phyloP scores from a whole-genome alignment of 1,140 invertebrate species.

The Gryllus bimaculatus region DNA sequence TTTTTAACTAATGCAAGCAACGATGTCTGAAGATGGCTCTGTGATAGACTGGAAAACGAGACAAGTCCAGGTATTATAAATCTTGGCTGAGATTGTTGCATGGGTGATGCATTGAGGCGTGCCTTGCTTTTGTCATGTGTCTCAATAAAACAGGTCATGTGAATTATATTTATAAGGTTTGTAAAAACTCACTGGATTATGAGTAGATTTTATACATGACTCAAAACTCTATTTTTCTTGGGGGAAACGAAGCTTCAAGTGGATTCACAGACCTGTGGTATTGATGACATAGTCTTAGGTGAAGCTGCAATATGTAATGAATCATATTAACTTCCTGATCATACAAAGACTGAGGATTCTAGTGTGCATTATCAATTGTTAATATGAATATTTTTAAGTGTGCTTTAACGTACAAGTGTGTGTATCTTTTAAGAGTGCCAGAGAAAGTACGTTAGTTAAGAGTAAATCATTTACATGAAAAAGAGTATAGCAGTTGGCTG shows the following conservation, averaged over 20 bases:
- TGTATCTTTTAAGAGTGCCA: not conserved
- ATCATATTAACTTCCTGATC: not conserved
- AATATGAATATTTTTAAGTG: not conserved
- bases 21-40: not conserved
- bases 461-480: not conserved
- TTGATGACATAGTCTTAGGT: not conserved
- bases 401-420: not conserved
- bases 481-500: too few species aligned
- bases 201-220: not conserved
- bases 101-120: not conserved
- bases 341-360: not conserved
- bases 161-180: not conserved
- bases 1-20: not conserved
- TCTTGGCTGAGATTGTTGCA: not conserved
- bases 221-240: not conserved
- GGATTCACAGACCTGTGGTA: not conserved
- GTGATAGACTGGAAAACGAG: not conserved
- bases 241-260: not conserved
- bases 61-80: not conserved
- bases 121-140: not conserved
- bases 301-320: not conserved
- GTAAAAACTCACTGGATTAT: not conserved
- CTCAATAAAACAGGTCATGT: not conserved
- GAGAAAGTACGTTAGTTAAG: not conserved
- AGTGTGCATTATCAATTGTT: constrained; percentile 1